phyloP scores from a whole-genome alignment of 2,113 vertebrate species.

The Genyomyrus donnyi region DNA sequence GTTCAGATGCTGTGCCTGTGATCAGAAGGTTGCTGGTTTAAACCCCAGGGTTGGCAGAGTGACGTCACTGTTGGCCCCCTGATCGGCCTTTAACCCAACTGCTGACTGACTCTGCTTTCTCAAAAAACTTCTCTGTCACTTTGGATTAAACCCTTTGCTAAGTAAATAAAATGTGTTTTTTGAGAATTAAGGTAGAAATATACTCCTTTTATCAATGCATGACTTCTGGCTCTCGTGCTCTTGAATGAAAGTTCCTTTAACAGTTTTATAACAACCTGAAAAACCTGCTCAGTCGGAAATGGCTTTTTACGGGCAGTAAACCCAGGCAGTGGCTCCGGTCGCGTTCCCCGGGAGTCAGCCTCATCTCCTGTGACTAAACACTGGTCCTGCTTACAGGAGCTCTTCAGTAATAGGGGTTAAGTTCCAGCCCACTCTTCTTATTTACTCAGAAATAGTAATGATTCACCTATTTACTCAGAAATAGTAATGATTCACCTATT shows the following conservation, averaged over 20 bases:
- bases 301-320: not conserved
- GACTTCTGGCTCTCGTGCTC: not conserved
- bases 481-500: too few relatives aligned
- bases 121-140: too few relatives aligned
- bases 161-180: not conserved
- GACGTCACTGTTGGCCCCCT: not conserved
- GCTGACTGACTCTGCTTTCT: not conserved
- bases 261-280: not conserved
- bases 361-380: not conserved
- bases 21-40: not conserved
- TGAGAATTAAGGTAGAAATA: not conserved
- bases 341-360: not conserved
- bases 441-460: too few relatives aligned
- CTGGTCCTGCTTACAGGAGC: not conserved
- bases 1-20: not conserved
- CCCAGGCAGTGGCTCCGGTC: not conserved
- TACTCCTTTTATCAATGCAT: not conserved
- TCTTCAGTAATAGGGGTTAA: not conserved
- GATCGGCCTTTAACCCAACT: not conserved
- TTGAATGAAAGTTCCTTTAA: not conserved
- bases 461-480: too few relatives aligned
- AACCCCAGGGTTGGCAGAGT: not conserved
- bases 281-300: not conserved
- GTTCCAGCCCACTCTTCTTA: not conserved
- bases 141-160: not conserved